Conservation (phyloP, 2,797 vertebrate species). For the Catamblyrhynchus diadema region DNA sequence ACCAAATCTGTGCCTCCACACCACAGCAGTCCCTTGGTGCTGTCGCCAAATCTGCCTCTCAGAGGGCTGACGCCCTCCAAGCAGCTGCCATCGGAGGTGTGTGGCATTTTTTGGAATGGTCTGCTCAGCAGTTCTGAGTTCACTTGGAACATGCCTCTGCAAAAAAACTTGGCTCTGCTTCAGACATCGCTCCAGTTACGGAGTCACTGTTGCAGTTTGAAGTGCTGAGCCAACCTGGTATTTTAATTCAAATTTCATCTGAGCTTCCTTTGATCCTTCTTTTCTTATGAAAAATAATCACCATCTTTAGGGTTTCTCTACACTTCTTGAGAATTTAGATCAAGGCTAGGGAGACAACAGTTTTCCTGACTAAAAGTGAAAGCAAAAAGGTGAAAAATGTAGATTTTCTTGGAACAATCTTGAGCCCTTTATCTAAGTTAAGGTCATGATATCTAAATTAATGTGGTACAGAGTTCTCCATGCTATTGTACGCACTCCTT, state of each 20-base stretch:
- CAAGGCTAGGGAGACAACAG: background rate
- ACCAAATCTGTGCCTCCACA: background rate
- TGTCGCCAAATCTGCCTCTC: background rate
- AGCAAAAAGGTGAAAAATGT: background rate
- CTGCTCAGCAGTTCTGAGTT: background rate
- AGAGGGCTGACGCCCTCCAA: background rate
- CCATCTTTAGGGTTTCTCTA: background rate
- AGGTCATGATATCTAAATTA: background rate
- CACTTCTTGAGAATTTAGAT: background rate
- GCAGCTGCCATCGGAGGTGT: background rate
- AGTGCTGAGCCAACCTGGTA: background rate
- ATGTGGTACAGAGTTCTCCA: background rate
- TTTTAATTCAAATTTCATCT: conserved; percentile 51
- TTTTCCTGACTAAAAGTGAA: background rate
- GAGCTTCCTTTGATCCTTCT: conserved; percentile 26
- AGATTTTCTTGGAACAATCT: background rate
- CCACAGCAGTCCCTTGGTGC: fast-evolving
- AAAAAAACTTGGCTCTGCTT: background rate
- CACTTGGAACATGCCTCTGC: background rate
- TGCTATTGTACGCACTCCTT: background rate
- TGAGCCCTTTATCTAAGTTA: background rate
- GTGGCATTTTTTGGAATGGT: background rate
- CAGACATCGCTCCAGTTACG: background rate
- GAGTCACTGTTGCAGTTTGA: background rate
- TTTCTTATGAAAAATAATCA: conserved; percentile 11